These are phyloP conservation scores for Hystrix brachyura DNA, from an alignment of 2,113 vertebrate species.

Conservation along the genomic window DNA sequence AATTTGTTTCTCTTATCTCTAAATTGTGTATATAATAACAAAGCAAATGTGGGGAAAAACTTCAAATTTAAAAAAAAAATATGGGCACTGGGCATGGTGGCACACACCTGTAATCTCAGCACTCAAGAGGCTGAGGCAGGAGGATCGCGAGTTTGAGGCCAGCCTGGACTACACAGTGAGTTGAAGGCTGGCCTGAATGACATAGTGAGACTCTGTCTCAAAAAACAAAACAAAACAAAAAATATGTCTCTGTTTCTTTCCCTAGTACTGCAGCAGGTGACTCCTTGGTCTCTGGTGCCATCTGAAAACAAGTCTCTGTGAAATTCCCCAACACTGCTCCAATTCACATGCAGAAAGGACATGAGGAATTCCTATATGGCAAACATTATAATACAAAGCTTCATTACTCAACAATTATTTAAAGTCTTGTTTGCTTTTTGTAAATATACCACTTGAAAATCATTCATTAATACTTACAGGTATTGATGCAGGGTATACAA, in stretches of 20 bases:
- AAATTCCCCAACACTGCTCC: not conserved
- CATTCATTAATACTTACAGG: not conserved
- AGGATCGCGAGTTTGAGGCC: too few species aligned
- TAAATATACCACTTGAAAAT: not conserved
- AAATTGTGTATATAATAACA: not conserved
- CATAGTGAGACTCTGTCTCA: too few species aligned
- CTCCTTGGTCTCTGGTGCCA: not conserved
- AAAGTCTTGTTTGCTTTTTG: slow-evolving; percentile 11
- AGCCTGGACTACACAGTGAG: too few species aligned
- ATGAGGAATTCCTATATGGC: not conserved
- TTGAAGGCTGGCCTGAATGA: too few species aligned
- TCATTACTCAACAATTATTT: not conserved
- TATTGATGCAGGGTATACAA: not conserved
- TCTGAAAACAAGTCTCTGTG: not conserved
- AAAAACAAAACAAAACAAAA: too few species aligned
- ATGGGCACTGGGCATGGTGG: too few species aligned
- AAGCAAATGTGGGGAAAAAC: not conserved
- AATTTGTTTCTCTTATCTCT: slow-evolving; percentile 1
- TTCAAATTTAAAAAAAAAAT: not conserved
- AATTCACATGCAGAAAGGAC: not conserved
- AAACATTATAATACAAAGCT: not conserved
- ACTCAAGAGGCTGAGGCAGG: too few species aligned
- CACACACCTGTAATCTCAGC: too few species aligned
- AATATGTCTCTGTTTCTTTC: not conserved
- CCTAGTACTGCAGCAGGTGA: not conserved